phyloP scores from a whole-genome alignment of 2,888 invertebrate genomes.

The Thymelicus lineola region DNA sequence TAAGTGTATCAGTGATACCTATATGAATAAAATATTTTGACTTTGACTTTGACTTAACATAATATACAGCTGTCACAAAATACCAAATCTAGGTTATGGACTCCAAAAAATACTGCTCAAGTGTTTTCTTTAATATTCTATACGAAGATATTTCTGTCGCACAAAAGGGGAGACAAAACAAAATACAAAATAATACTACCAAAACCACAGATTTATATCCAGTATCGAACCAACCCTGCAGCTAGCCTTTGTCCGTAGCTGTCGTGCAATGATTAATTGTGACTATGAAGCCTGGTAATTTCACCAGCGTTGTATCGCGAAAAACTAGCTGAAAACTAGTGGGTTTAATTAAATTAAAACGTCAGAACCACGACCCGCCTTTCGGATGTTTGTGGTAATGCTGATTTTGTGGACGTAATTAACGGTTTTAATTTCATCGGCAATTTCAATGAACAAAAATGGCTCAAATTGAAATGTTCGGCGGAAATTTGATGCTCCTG shows the following conservation, averaged over 20 bases:
- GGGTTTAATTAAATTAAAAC: constrained; percentile 52
- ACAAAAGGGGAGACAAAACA: no score
- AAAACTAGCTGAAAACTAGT: constrained; percentile 62
- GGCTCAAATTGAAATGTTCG: not conserved
- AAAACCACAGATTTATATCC: constrained; percentile 19
- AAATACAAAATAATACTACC: no score
- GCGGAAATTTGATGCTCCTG: not conserved
- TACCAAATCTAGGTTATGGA: no score
- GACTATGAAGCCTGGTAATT: constrained; percentile 75
- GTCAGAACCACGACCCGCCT: constrained; percentile 49
- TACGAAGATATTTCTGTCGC: no score
- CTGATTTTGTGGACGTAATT: constrained; percentile 31
- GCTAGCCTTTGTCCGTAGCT: constrained; percentile 65
- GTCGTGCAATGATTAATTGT: constrained; percentile 77
- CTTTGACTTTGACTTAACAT: no score
- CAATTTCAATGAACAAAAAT: not conserved
- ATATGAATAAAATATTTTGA: no score
- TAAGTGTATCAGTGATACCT: no score
- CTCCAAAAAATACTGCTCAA: no score
- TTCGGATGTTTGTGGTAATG: constrained; percentile 45
- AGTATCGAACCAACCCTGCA: constrained; percentile 50
- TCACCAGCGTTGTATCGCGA: constrained; percentile 60
- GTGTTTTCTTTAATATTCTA: no score
- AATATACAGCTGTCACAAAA: no score
- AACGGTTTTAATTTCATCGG: constrained; percentile 31